Base-by-base conservation (phyloP, 1,140 invertebrate species). In the Rhynchophorus ferrugineus region DNA sequence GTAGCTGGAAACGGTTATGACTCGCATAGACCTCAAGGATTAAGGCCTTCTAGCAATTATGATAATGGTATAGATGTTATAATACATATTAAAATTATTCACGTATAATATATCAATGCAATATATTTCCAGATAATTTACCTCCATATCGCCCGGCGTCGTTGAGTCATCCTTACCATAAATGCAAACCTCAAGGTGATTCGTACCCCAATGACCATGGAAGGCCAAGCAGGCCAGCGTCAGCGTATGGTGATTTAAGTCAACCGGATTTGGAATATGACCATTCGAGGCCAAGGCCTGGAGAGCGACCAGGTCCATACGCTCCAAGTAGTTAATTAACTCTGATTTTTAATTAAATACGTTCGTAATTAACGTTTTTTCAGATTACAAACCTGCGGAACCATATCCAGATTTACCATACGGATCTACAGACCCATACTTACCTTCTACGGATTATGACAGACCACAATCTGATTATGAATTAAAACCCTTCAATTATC, bases 151-250 rank as follows among this genome's bases (percentile, higher is more conserved):
- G 55, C 36, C 59, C 58, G 29, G 3, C 45, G 8, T 16, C 37
- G 17, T 17, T 56, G 14, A 44, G 45, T 17, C 22, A 52, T 29
- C 60, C 58, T n/a, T 58, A 63, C 19, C 44, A 60, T 36, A 19
- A 54, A 46, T 18, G 51, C n/a, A 56, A 38, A 39, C 52, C 44
- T 8, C 38, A 42, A 17, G 29, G 34, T n/a, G 45, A 35, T 39
- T 53, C 56, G 18, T 41, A 7, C 1, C 3, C 21, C 14, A 33
- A 20, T 43, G 43, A 18, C 39, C 46, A 54, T n/a, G 33, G 34
- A 22, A 44, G 22, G 43, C 53, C 46, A 9, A 11, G n/a, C 14
- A 17, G 43, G 17, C 43, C 20, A 1, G n/a, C 2, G 11, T 14
- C 22, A 34, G 9, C 21, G 0, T 43, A 43, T 14, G 41, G 19